phyloP scores from a whole-genome alignment of 2,113 vertebrate genomes.

The Hippotragus niger region DNA sequence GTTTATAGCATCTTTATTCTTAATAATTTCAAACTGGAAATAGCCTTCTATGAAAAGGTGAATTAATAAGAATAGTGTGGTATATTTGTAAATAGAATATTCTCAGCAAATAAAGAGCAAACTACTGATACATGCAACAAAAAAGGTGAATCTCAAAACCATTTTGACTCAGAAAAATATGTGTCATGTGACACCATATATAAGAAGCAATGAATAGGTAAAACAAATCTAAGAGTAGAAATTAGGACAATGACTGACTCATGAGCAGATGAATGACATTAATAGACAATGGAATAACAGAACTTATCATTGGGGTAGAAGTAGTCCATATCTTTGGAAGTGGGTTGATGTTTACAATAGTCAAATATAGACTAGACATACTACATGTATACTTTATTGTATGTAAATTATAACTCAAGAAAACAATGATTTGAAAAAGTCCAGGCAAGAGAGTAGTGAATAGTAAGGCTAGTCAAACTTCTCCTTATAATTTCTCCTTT shows the following conservation, averaged over 20 bases:
- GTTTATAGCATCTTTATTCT: neutral
- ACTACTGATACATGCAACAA: neutral
- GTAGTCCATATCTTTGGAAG: neutral
- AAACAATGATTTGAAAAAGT: neutral
- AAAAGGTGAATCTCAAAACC: neutral
- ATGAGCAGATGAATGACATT: neutral
- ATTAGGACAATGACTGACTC: neutral
- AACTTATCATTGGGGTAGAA: neutral
- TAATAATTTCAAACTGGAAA: neutral
- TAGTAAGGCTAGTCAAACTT: neutral
- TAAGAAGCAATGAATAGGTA: neutral
- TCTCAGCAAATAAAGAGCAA: neutral
- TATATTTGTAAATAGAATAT: neutral
- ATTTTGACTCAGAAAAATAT: neutral
- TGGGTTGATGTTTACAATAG: neutral
- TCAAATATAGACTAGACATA: neutral
- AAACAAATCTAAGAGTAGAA: neutral
- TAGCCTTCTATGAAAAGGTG: neutral
- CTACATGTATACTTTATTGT: neutral
- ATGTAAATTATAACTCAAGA: neutral
- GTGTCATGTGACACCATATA: neutral
- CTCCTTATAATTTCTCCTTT: neutral
- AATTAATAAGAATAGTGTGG: neutral
- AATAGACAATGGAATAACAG: neutral
- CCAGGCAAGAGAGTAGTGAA: neutral